A percentile compares a stretch with the other conserved stretches of the same genome.
phyloP scores from a whole-genome alignment of 2,113 vertebrate genomes.

The Ptilonorhynchus violaceus region DNA sequence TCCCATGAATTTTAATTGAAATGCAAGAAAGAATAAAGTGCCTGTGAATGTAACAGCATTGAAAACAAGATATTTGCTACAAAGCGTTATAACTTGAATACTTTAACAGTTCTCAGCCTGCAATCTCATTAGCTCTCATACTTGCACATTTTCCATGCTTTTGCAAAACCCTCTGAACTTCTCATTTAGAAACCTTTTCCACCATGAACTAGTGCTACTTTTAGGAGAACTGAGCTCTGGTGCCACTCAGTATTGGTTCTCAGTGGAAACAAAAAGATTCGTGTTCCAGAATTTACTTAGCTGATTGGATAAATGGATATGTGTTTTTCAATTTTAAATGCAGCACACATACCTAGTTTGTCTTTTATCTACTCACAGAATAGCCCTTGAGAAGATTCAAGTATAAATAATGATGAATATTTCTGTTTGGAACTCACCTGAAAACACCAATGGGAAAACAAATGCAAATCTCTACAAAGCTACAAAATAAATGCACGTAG shows the following conservation, averaged over 20 bases:
- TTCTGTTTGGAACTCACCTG: background rate
- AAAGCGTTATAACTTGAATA: background rate
- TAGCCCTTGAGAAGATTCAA: background rate
- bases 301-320: background rate
- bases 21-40: conserved; percentile 28
- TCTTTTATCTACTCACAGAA: background rate
- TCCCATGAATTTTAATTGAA: conserved; percentile 58
- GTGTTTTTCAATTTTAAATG: background rate
- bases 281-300: background rate
- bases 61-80: conserved; percentile 16
- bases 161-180: background rate
- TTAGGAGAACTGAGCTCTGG: background rate
- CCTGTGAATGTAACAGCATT: background rate
- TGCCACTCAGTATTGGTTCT: background rate
- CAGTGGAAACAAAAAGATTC: background rate
- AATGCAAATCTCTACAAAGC: background rate
- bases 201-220: background rate
- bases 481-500: background rate
- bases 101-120: background rate
- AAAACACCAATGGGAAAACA: background rate
- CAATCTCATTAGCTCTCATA: conserved; percentile 8
- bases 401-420: background rate
- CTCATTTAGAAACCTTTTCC: background rate
- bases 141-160: background rate
- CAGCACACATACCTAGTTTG: background rate